A percentile compares a stretch with the other conserved stretches of the same genome.
Evolutionary conservation across 2,113 vertebrate genomes (phyloP).

Genomic region (Phalacrocorax carbo): DNA sequence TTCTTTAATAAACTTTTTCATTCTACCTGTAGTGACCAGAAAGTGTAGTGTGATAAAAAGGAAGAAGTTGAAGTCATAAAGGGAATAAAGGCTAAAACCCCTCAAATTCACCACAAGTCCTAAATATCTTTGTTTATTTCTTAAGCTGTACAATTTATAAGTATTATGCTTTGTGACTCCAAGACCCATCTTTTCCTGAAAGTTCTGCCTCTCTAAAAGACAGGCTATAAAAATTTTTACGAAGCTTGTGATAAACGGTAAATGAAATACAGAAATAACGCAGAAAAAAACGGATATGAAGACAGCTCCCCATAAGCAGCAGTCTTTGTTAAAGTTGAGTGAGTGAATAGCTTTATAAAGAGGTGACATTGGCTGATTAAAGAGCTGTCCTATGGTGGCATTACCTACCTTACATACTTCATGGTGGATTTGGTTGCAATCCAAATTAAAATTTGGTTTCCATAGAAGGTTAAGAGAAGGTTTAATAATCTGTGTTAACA

Average conservation of each 20-base stretch:
- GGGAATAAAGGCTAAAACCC: not conserved
- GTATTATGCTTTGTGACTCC: not conserved
- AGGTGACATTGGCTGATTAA: not conserved
- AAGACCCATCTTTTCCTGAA: not conserved
- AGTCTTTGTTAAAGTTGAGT: not conserved
- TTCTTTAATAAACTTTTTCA: slow-evolving; percentile 58
- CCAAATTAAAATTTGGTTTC: not conserved
- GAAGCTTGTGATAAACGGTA: not conserved
- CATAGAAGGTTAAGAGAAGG: not conserved
- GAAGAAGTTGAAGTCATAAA: not conserved
- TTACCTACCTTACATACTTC: not conserved
- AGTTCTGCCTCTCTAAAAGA: not conserved
- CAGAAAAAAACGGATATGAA: not conserved
- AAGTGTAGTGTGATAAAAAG: not conserved
- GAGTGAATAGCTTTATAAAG: not conserved
- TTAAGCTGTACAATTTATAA: not conserved
- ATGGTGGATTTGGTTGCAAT: not conserved
- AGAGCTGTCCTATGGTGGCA: not conserved
- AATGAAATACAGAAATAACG: not conserved
- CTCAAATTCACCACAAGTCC: not conserved
- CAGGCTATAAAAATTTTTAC: not conserved
- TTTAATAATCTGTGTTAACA: not conserved
- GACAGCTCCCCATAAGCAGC: not conserved
- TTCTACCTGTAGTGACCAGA: slow-evolving; percentile 53
- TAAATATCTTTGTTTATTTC: not conserved